Evolutionary conservation across 1,140 invertebrate genomes (phyloP).

Genomic region (Pseudoatta argentina): DNA sequence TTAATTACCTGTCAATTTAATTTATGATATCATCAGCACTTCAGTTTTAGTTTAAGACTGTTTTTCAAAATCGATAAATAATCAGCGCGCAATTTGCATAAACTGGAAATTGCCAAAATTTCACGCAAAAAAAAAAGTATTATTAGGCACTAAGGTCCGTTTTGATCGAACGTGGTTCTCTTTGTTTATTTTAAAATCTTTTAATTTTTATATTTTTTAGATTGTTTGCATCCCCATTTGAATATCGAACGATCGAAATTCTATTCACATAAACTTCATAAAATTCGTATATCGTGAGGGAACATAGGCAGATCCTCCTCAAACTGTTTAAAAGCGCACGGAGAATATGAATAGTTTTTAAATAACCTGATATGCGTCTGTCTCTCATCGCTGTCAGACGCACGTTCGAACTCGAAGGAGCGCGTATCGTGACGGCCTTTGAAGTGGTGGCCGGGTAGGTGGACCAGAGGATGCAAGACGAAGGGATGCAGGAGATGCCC

Average conservation of each 20-base stretch:
- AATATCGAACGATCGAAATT: neutral
- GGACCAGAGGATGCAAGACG: neutral
- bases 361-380: constrained; percentile 31
- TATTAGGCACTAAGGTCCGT: no score
- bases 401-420: constrained; percentile 10
- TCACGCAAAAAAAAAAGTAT: no score
- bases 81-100: no score
- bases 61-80: no score
- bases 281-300: constrained; percentile 15
- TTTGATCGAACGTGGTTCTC: no score
- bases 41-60: no score
- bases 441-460: neutral
- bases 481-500: constrained; percentile 1
- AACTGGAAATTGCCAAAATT: no score
- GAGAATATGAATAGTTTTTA: constrained; percentile 14
- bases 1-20: no score
- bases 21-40: no score
- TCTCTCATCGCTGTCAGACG: constrained; percentile 21
- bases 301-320: neutral
- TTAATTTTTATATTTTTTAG: neutral
- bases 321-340: neutral
- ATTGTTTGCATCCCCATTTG: neutral
- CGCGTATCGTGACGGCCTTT: constrained; percentile 8
- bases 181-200: no score
- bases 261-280: constrained; percentile 2